phyloP scores from a whole-genome alignment of 2,113 vertebrate species.

The Solenodon paradoxus region DNA sequence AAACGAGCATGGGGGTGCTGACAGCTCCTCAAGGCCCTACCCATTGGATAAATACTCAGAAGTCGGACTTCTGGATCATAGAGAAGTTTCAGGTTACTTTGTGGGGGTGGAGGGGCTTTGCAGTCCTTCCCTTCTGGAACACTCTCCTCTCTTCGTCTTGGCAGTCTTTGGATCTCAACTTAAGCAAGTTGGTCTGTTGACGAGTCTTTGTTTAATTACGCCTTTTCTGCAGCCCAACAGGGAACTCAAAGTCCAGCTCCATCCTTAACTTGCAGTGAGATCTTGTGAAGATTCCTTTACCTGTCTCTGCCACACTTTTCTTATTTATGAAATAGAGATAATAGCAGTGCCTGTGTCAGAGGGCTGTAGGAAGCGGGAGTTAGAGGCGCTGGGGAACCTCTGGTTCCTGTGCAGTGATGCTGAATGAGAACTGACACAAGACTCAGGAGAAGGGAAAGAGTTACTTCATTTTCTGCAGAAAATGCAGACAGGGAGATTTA shows the following conservation, averaged over 20 bases:
- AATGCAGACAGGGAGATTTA: too few relatives aligned
- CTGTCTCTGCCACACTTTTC: not conserved
- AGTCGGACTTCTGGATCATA: not conserved
- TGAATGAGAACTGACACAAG: too few relatives aligned
- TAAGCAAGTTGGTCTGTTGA: not conserved
- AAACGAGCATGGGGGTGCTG: not conserved
- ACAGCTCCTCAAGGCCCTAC: not conserved
- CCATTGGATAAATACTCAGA: too few relatives aligned
- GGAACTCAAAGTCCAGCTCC: not conserved
- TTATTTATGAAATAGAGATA: not conserved
- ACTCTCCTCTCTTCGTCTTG: not conserved
- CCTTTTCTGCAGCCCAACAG: not conserved
- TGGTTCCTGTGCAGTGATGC: too few relatives aligned
- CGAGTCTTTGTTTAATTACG: not conserved
- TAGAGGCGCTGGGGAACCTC: too few relatives aligned
- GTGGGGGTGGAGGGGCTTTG: not conserved
- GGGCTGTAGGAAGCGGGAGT: too few relatives aligned
- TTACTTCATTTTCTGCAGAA: too few relatives aligned
- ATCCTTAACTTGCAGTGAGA: not conserved
- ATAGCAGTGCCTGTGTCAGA: not conserved
- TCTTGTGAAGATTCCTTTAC: not conserved
- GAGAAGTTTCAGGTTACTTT: not conserved
- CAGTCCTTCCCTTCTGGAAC: not conserved
- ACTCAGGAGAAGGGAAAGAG: too few relatives aligned
- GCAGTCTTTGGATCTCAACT: not conserved